Percentiles rank a stretch among this genome's conserved stretches.
Conservation (phyloP, 2,888 invertebrate species). For the Ormyrus pomaceus region DNA sequence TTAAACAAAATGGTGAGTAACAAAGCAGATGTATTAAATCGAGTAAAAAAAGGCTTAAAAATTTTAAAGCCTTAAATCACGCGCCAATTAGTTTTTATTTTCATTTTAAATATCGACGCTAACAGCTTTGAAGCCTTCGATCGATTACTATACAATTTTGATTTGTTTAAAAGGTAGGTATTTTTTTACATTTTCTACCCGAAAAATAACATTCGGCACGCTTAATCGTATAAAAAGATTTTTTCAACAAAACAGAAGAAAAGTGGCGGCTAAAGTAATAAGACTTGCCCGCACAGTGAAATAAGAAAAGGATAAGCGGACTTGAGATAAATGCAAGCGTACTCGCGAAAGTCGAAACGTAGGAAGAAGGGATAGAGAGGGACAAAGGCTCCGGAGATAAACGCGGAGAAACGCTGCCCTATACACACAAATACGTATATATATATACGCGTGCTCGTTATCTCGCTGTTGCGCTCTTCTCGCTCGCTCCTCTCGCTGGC, state of each 20-base stretch:
- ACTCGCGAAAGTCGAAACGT: not conserved
- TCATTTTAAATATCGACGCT: too few relatives aligned
- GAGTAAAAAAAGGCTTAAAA: too few relatives aligned
- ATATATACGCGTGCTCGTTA: not conserved
- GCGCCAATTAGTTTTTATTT: too few relatives aligned
- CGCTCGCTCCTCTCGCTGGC: not conserved
- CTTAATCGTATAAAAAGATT: too few relatives aligned
- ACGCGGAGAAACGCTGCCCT: conserved; percentile 10
- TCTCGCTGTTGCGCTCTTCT: not conserved
- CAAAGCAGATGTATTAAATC: too few relatives aligned
- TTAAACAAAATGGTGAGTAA: too few relatives aligned
- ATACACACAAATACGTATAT: not conserved
- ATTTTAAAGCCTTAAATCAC: too few relatives aligned
- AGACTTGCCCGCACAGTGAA: not conserved
- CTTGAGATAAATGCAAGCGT: conserved; percentile 11
- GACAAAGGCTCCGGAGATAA: conserved; percentile 11
- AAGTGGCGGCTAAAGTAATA: conserved; percentile 15
- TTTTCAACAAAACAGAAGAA: not conserved
- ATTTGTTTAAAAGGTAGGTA: too few relatives aligned
- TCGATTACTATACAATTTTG: too few relatives aligned
- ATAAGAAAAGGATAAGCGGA: not conserved
- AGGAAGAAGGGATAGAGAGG: conserved; percentile 6
- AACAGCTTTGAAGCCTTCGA: too few relatives aligned
- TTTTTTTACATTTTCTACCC: too few relatives aligned
- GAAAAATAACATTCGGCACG: too few relatives aligned